Conservation (phyloP, 2,888 invertebrate species). For the Dicyrtoma fusca region DNA sequence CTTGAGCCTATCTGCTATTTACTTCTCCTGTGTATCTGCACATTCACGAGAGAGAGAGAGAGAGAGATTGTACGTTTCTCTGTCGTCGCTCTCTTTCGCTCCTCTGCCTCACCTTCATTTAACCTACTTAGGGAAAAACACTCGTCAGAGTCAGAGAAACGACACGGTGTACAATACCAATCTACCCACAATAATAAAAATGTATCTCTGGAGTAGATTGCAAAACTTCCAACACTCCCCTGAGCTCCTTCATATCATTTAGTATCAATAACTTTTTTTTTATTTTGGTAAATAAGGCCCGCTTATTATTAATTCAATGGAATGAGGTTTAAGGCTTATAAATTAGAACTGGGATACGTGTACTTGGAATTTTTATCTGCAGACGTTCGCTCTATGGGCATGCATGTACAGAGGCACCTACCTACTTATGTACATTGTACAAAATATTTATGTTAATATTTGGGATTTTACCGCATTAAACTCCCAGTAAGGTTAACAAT, state of each 20-base stretch:
- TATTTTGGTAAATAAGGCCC: no score
- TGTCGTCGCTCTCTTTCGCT: background rate
- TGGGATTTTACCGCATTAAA: no score
- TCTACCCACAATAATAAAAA: constrained; percentile 1
- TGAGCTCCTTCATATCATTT: background rate
- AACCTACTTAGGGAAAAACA: constrained; percentile 33
- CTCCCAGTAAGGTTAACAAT: no score
- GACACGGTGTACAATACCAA: background rate
- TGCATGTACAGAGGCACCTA: no score
- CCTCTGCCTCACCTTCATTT: constrained; percentile 36
- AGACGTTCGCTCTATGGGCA: no score
- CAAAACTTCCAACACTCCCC: background rate
- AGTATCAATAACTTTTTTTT: background rate
- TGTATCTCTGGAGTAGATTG: background rate
- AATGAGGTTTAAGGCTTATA: no score
- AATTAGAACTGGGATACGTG: no score
- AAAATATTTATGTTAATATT: no score
- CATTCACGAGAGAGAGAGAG: background rate
- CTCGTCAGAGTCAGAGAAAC: background rate
- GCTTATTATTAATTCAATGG: no score
- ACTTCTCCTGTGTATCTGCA: background rate
- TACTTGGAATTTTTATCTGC: no score
- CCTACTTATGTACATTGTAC: no score
- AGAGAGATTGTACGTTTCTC: background rate
- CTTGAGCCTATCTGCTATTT: no score